These are phyloP conservation scores for Coryphaenoides rupestris DNA, from an alignment of 2,113 vertebrate species.

Conservation along the genomic window DNA sequence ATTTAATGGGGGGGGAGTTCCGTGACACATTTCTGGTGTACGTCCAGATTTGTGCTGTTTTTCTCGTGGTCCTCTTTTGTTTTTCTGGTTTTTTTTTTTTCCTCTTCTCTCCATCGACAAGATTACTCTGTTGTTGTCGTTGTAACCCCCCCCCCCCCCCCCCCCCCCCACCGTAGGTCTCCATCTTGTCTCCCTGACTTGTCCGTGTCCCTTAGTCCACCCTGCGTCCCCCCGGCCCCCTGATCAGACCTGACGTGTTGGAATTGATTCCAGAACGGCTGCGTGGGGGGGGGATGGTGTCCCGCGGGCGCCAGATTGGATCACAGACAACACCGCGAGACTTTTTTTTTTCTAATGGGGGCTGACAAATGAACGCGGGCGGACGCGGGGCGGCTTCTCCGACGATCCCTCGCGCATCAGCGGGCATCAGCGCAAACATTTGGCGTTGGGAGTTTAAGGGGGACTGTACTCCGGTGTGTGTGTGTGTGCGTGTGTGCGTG, in stretches of 20 bases:
- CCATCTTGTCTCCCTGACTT: conserved; percentile 32
- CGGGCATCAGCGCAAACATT: conserved; percentile 45
- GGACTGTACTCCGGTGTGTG: conserved; percentile 11
- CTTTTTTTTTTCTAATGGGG: conserved; percentile 58
- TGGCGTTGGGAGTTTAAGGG: conserved; percentile 26
- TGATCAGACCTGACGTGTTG: conserved; percentile 57
- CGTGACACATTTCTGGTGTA: too few species aligned
- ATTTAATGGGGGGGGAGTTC: too few species aligned
- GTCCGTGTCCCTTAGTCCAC: conserved; percentile 44
- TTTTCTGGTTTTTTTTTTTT: too few species aligned
- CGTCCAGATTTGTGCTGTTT: too few species aligned
- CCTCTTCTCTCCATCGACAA: neutral
- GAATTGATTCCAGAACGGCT: conserved; percentile 60
- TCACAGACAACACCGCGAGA: conserved; percentile 40
- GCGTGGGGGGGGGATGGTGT: conserved; percentile 36
- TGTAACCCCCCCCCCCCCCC: conserved; percentile 12
- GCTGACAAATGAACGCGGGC: conserved; percentile 60
- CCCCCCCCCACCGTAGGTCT: conserved; percentile 32
- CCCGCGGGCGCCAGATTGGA: conserved; percentile 49
- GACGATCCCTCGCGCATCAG: conserved; percentile 55
- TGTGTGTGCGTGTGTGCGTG: too few species aligned
- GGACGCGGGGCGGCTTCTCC: conserved; percentile 36
- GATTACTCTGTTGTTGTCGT: conserved; percentile 16
- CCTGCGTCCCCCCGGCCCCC: conserved; percentile 8
- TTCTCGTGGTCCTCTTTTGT: too few species aligned